Evolutionary conservation across 2,113 vertebrate genomes (phyloP).

Genomic region (Montifringilla adamsi): DNA sequence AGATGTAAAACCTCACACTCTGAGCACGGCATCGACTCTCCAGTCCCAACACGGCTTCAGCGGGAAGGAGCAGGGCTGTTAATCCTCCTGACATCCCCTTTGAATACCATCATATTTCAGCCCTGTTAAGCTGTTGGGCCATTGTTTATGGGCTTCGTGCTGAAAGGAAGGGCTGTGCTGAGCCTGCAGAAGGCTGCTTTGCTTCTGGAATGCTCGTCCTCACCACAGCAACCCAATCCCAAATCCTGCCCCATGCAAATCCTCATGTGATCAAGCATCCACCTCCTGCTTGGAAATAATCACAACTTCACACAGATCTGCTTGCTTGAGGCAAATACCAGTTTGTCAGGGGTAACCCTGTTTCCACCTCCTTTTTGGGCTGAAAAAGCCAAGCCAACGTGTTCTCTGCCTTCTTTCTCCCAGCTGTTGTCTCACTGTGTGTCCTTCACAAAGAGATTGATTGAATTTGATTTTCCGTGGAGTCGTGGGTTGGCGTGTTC

Average conservation of each 20-base stretch:
- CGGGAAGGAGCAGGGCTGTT: slow-evolving; percentile 2
- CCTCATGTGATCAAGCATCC: rapidly evolving
- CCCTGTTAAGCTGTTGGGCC: slow-evolving; percentile 1
- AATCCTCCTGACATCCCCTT: slow-evolving; percentile 44
- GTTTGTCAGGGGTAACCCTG: rapidly evolving
- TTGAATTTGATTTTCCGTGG: background rate
- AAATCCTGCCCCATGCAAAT: background rate
- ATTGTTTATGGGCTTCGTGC: slow-evolving; percentile 2
- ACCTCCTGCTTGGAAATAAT: background rate
- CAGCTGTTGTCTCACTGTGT: rapidly evolving
- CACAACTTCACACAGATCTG: background rate
- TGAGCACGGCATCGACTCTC: background rate
- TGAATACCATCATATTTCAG: slow-evolving; percentile 43
- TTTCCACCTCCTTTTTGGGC: background rate
- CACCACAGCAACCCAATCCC: rapidly evolving
- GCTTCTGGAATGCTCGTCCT: background rate
- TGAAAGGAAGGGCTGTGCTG: slow-evolving; percentile 18
- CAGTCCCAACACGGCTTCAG: background rate
- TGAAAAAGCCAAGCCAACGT: background rate
- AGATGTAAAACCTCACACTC: background rate
- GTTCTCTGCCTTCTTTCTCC: background rate
- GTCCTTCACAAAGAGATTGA: background rate
- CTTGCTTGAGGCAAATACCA: background rate
- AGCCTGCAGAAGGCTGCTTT: background rate
- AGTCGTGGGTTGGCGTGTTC: background rate